phyloP scores from a whole-genome alignment of 2,113 vertebrate species.

The Suncus etruscus region DNA sequence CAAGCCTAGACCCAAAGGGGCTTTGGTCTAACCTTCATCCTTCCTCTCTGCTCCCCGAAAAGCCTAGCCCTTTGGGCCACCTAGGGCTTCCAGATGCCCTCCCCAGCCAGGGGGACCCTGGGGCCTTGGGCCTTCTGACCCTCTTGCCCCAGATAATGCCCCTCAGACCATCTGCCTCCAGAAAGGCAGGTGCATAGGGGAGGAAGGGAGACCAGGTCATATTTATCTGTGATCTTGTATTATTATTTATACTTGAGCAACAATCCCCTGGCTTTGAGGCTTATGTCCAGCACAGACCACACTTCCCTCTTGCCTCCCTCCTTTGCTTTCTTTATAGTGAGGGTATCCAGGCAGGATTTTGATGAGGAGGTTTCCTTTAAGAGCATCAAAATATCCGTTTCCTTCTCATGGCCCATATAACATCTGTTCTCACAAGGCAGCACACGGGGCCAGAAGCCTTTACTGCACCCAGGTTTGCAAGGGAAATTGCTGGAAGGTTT shows the following conservation, averaged over 20 bases:
- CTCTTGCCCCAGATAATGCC: neutral
- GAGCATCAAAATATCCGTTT: slow-evolving; percentile 71
- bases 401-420: slow-evolving; percentile 43
- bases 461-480: slow-evolving; percentile 5
- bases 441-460: too few relatives aligned
- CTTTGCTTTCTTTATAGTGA: slow-evolving; percentile 35
- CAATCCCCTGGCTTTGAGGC: neutral
- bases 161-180: slow-evolving; percentile 4
- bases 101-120: neutral
- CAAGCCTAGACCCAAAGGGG: neutral
- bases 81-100: neutral
- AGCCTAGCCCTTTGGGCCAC: neutral
- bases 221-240: neutral
- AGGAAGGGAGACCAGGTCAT: neutral
- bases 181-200: neutral
- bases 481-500: neutral
- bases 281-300: neutral
- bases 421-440: slow-evolving; percentile 32
- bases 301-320: neutral
- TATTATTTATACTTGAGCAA: neutral
- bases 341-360: slow-evolving; percentile 52
- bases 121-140: too few relatives aligned
- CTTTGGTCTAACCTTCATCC: too few relatives aligned
- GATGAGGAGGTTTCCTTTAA: slow-evolving; percentile 55
- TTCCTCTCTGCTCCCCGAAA: neutral